Evolutionary conservation across 2,797 vertebrate species (phyloP), one percentile per base, ranked within the genome.

Genomic region (Pygocentrus nattereri): DNA sequence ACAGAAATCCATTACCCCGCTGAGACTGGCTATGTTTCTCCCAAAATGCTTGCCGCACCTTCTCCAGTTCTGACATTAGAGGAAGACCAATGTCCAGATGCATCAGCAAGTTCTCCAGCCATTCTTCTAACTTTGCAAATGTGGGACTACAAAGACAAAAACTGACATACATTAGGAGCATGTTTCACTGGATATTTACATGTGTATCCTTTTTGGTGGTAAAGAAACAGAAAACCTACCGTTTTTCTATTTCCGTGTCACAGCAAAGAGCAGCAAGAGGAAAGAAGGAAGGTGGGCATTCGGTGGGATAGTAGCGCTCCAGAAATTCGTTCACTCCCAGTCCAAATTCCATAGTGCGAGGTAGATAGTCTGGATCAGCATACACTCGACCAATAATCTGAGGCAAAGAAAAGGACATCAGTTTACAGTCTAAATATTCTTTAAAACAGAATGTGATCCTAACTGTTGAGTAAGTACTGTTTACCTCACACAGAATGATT

Each of bases 341-440:
- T 44, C 98, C 97, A 1, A 98, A 99, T 88, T 99, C 96, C 11
- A 96, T 94, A n/a, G 94, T 95, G 59, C 98, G 95, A 0, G 97
- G 97, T 79, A 99, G 94, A 92, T 95, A 96, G 91, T 99, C 98
- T 0, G 98, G 98, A 90, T 99, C 98, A 0, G 98, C 98, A 0
- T 92, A 98, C 82, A 99, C 98, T 87, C 96, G 93, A 30, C 98
- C 98, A 0, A 99, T 99, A 88, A 99, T 96, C 98, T 99, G 81
- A 13, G 30, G 74, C 25, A 50, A 62, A 34, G 8, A 74, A 79
- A 67, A 58, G 6, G 44, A 74, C 4, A 4, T 47, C 7, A 47
- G 23, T 64, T 31, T 52, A 19, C 12, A 56, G 2, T 52, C 52
- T 21, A 62, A 44, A 58, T 25, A 6, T 18, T 10, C 1, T 18